Percentiles rank a stretch among this genome's conserved stretches.
Conservation (phyloP, 2,888 invertebrate genomes). For the Erebia palarica region DNA sequence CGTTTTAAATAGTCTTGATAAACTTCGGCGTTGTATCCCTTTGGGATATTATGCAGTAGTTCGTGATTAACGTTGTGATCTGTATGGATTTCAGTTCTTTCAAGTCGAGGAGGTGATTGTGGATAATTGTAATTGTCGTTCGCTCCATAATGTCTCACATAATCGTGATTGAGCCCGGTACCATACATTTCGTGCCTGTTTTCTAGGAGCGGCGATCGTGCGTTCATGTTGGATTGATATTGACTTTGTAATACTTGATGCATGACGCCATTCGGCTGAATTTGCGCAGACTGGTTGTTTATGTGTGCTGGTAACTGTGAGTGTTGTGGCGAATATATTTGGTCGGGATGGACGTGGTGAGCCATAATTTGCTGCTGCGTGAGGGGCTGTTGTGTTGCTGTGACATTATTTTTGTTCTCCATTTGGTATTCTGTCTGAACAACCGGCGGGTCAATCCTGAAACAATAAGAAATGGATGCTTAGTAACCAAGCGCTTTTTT, state of each 20-base stretch:
- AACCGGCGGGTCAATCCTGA: conserved; percentile 88
- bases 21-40: conserved; percentile 83
- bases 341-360: conserved; percentile 77
- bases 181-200: conserved; percentile 83
- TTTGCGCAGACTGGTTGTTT: conserved; percentile 68
- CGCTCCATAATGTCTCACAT: conserved; percentile 79
- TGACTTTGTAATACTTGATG: conserved; percentile 78
- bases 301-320: conserved; percentile 68
- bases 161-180: conserved; percentile 78
- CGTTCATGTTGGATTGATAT: conserved; percentile 75
- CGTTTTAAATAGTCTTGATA: conserved; percentile 81
- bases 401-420: conserved; percentile 84
- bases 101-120: conserved; percentile 74
- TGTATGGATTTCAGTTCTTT: conserved; percentile 69
- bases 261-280: conserved; percentile 81
- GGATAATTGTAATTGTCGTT: conserved; percentile 81
- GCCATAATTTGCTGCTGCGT: conserved; percentile 75
- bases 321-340: conserved; percentile 76
- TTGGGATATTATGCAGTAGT: conserved; percentile 71
- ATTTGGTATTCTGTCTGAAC: conserved; percentile 83
- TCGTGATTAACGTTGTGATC: conserved; percentile 76
- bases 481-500: background rate
- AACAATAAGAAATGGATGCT: conserved; percentile 55
- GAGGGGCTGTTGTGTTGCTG: conserved; percentile 82
- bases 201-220: conserved; percentile 77